These are phyloP conservation scores for Channa maculata DNA, from an alignment of 2,113 vertebrate species.

Conservation along the genomic window DNA sequence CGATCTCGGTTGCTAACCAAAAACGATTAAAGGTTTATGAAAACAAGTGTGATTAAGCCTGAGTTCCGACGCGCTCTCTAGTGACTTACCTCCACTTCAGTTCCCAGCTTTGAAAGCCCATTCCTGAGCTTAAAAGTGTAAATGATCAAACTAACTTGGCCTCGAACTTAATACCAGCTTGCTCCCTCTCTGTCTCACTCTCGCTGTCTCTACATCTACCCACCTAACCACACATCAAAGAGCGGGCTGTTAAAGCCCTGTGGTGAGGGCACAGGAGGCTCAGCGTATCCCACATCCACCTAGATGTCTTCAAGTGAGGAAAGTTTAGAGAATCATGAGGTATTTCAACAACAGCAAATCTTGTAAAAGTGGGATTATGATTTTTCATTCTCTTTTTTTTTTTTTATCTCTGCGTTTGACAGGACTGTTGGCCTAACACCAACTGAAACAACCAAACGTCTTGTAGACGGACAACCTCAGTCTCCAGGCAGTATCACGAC, in stretches of 20 bases:
- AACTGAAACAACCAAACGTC: conserved; percentile 57
- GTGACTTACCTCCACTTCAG: conserved; percentile 12
- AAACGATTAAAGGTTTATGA: conserved; percentile 47
- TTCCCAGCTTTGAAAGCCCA: conserved; percentile 18
- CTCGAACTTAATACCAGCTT: conserved; percentile 42
- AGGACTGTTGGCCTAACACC: conserved; percentile 47
- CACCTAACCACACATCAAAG: conserved; percentile 70
- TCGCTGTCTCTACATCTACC: conserved; percentile 28
- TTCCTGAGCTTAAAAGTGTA: conserved; percentile 48
- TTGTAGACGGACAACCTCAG: conserved; percentile 25
- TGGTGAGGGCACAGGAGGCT: conserved; percentile 45
- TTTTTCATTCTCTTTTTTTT: conserved; percentile 66
- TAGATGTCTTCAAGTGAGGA: conserved; percentile 44
- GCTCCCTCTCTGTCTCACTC: conserved; percentile 11
- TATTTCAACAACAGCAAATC: conserved; percentile 57
- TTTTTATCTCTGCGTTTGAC: conserved; percentile 61
- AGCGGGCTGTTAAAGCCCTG: conserved; percentile 31
- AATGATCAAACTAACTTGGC: conserved; percentile 48
- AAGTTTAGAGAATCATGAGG: conserved; percentile 59
- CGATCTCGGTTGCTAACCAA: conserved; percentile 14
- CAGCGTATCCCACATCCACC: conserved; percentile 31
- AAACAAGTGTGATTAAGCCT: conserved; percentile 31
- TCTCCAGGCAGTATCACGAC: conserved; percentile 29
- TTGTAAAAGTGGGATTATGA: conserved; percentile 63
- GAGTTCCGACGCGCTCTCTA: conserved; percentile 14